These are phyloP conservation scores for Drosophila paramelanica DNA, from an alignment of 2,888 invertebrate genomes.

Conservation along the genomic window DNA sequence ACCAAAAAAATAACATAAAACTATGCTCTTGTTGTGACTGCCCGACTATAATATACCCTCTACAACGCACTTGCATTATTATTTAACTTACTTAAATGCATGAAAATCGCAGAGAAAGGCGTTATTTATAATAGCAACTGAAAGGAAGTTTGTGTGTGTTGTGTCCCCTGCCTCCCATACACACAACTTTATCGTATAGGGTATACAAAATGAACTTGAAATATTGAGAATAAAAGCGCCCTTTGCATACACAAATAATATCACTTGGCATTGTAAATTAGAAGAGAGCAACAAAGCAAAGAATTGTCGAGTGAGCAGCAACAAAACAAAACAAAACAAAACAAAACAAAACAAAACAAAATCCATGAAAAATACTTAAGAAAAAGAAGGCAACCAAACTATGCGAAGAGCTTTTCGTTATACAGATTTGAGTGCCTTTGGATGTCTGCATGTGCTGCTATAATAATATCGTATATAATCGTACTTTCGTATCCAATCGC, in stretches of 20 bases:
- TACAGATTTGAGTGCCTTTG: slow-evolving; percentile 12
- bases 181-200: not conserved
- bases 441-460: slow-evolving; percentile 2
- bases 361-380: slow-evolving; percentile 18
- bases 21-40: not conserved
- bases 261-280: slow-evolving; percentile 52
- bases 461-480: slow-evolving; percentile 12
- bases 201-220: slow-evolving; percentile 26
- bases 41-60: not conserved
- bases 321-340: slow-evolving; percentile 17
- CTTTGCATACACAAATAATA: slow-evolving; percentile 27
- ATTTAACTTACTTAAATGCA: not conserved
- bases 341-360: slow-evolving; percentile 17
- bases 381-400: slow-evolving; percentile 19
- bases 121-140: not conserved
- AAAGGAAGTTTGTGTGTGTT: not conserved
- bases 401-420: slow-evolving; percentile 1
- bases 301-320: slow-evolving; percentile 22
- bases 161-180: not conserved
- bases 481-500: slow-evolving; percentile 1
- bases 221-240: slow-evolving; percentile 26
- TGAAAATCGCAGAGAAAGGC: slow-evolving; percentile 5
- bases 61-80: not conserved
- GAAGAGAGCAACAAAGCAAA: slow-evolving; percentile 2
- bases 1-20: not conserved